A percentile compares a stretch with the other conserved stretches of the same genome.
phyloP scores from a whole-genome alignment of 2,888 invertebrate genomes.

The Lasiommata megera region DNA sequence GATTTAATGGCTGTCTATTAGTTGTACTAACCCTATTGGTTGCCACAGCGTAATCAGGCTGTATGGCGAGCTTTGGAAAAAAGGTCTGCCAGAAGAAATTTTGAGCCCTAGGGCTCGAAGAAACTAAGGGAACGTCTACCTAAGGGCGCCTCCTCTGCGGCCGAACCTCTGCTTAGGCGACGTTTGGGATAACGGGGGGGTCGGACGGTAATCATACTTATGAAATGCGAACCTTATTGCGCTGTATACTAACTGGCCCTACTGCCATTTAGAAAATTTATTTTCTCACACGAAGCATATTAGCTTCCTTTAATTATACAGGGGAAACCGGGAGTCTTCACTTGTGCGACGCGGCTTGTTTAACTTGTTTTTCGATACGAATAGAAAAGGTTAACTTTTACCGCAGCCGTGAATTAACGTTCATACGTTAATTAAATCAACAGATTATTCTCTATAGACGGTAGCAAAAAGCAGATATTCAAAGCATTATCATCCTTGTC shows the following conservation, averaged over 20 bases:
- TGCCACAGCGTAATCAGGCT: too few species aligned
- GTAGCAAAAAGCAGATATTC: neutral
- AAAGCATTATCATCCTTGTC: neutral
- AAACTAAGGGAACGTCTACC: too few species aligned
- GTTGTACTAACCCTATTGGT: too few species aligned
- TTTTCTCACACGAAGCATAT: conserved; percentile 4
- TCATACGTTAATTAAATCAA: conserved; percentile 4
- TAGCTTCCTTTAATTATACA: conserved; percentile 7
- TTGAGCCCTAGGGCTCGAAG: too few species aligned
- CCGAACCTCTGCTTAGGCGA: too few species aligned
- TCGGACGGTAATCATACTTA: too few species aligned
- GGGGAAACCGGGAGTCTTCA: conserved; percentile 21
- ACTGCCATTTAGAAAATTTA: conserved; percentile 6
- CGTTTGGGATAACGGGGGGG: too few species aligned
- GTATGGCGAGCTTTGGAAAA: too few species aligned
- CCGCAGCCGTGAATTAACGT: conserved; percentile 12
- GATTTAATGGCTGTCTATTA: too few species aligned
- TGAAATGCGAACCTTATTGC: too few species aligned
- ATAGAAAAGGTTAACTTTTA: conserved; percentile 31
- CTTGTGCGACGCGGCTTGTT: conserved; percentile 11
- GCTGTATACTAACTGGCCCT: neutral
- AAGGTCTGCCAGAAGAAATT: too few species aligned
- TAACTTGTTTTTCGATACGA: conserved; percentile 23
- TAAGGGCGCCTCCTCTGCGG: too few species aligned
- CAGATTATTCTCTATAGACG: neutral